Conservation (phyloP, 2,113 vertebrate species). For the Mohoua ochrocephala region DNA sequence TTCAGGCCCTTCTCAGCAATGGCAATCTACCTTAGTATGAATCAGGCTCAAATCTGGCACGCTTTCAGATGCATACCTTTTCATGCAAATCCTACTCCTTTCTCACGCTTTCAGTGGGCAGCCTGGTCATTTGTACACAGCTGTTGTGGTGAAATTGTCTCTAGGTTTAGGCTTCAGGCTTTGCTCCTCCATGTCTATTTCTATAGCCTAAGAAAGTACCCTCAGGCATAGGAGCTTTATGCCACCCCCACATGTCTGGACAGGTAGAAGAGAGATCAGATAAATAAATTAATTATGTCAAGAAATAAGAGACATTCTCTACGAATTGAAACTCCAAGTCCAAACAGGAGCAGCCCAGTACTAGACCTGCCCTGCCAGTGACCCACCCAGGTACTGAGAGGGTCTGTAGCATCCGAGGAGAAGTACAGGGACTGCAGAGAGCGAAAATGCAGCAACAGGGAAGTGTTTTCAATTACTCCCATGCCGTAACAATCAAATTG, state of each 20-base stretch:
- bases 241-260: background rate
- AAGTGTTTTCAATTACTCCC: background rate
- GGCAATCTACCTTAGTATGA: background rate
- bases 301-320: background rate
- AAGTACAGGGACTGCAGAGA: background rate
- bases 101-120: conserved; percentile 16
- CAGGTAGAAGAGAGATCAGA: conserved; percentile 8
- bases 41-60: background rate
- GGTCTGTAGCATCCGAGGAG: background rate
- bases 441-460: background rate
- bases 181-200: background rate
- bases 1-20: background rate
- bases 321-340: background rate
- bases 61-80: conserved; percentile 10
- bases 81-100: conserved; percentile 27
- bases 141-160: background rate
- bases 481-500: background rate
- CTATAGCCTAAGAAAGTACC: conserved; percentile 1
- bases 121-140: background rate
- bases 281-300: background rate
- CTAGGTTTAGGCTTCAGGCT: background rate
- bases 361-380: background rate
- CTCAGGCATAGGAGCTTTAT: background rate
- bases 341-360: background rate
- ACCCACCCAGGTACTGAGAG: background rate